phyloP scores from a whole-genome alignment of 2,797 vertebrate genomes.

The Bovichtus diacanthus region DNA sequence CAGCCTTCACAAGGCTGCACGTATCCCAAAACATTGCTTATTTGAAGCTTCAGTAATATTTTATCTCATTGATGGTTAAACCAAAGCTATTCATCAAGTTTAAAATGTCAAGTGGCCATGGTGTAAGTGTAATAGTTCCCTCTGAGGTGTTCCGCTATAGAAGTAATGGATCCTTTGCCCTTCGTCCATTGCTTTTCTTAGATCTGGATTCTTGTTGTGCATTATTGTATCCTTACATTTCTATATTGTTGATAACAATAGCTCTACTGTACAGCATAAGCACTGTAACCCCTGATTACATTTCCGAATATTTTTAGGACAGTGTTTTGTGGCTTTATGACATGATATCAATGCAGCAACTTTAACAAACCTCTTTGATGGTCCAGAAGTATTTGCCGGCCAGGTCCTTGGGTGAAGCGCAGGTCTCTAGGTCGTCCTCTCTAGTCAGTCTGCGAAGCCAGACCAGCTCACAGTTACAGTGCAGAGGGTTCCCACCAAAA shows the following conservation, averaged over 20 bases:
- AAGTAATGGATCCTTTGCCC: not conserved
- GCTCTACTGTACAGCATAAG: not conserved
- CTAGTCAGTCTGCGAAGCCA: conserved; percentile 91
- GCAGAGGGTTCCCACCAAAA: conserved; percentile 92
- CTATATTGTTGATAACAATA: not conserved
- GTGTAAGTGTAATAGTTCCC: not conserved
- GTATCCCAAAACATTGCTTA: not conserved
- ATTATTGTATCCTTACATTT: not conserved
- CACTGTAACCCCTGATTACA: not conserved
- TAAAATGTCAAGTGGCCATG: not conserved
- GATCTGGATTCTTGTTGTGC: not conserved
- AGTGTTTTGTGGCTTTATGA: not conserved
- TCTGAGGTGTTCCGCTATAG: not conserved
- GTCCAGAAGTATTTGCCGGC: conserved; percentile 95
- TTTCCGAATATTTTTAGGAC: not conserved
- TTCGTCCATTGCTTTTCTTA: not conserved
- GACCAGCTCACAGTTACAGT: conserved; percentile 94
- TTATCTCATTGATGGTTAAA: not conserved
- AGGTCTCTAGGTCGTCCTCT: conserved; percentile 93
- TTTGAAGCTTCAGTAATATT: no score
- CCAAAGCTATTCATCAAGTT: not conserved
- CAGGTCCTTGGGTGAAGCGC: conserved; percentile 89
- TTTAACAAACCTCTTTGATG: conserved; percentile 84
- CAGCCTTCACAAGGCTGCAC: not conserved
- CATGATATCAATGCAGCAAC: not conserved